Percentiles rank a stretch among this genome's conserved stretches.
Conservation (phyloP, 2,113 vertebrate genomes). For the Nesogale talazaci region DNA sequence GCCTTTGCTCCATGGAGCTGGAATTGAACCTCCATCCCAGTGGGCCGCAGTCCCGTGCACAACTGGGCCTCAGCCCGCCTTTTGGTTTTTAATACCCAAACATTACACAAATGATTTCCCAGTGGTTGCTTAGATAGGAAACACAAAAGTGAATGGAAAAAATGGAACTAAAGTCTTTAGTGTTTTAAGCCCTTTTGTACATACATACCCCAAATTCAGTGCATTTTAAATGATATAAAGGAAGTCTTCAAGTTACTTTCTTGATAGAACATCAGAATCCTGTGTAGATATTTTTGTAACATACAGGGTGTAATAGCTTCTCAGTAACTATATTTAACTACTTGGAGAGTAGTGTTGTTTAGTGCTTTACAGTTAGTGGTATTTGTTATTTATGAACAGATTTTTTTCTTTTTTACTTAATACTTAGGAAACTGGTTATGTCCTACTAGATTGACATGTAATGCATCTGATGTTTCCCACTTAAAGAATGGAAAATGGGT, state of each 20-base stretch:
- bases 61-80: too few species aligned
- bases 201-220: background rate
- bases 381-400: background rate
- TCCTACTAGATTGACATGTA: background rate
- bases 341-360: background rate
- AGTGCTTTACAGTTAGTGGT: background rate
- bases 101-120: background rate
- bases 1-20: too few species aligned
- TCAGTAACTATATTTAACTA: background rate
- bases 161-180: too few species aligned
- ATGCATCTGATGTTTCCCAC: background rate
- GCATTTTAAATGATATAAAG: background rate
- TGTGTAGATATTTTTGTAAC: background rate
- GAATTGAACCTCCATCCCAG: too few species aligned
- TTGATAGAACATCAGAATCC: background rate
- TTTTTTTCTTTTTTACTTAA: slow-evolving; percentile 23
- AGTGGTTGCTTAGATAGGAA: background rate
- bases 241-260: background rate
- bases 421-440: background rate
- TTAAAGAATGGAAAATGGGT: background rate
- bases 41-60: too few species aligned
- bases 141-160: background rate
- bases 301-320: background rate
- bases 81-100: background rate
- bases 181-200: background rate